Percentiles rank a stretch among this genome's conserved stretches.
Conservation (phyloP, 2,888 invertebrate genomes). For the Pollenia amentaria region DNA sequence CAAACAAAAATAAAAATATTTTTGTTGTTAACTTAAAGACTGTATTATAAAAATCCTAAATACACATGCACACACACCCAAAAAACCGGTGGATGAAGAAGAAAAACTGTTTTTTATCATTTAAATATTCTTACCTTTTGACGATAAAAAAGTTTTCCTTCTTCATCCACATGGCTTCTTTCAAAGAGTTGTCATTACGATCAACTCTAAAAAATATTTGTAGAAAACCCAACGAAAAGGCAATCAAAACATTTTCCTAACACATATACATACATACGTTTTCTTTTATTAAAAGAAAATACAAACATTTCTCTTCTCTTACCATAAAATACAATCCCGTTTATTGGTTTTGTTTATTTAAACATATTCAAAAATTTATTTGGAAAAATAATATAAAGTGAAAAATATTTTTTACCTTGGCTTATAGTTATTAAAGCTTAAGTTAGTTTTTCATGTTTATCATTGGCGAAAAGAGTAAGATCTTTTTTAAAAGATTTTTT, state of each 20-base stretch:
- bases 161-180: background rate
- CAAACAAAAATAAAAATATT: constrained; percentile 12
- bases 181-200: constrained; percentile 40
- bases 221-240: constrained; percentile 11
- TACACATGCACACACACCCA: background rate
- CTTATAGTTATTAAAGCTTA: background rate
- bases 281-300: background rate
- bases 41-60: constrained; percentile 10
- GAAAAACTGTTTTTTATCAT: too few species aligned
- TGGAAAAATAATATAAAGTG: background rate
- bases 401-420: constrained; percentile 6
- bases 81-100: background rate
- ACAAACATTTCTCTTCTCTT: background rate
- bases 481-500: background rate
- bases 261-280: background rate
- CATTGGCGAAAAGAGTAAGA: background rate
- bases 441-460: constrained; percentile 22
- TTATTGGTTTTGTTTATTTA: constrained; percentile 17
- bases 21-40: background rate
- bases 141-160: background rate
- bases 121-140: background rate
- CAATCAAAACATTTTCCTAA: too few species aligned
- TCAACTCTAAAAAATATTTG: constrained; percentile 9
- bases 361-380: background rate
- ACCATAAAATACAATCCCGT: background rate